Evolutionary conservation across 35 echinoderm and acorn worm species (phyloP).

Genomic region (Acanthaster planci): DNA sequence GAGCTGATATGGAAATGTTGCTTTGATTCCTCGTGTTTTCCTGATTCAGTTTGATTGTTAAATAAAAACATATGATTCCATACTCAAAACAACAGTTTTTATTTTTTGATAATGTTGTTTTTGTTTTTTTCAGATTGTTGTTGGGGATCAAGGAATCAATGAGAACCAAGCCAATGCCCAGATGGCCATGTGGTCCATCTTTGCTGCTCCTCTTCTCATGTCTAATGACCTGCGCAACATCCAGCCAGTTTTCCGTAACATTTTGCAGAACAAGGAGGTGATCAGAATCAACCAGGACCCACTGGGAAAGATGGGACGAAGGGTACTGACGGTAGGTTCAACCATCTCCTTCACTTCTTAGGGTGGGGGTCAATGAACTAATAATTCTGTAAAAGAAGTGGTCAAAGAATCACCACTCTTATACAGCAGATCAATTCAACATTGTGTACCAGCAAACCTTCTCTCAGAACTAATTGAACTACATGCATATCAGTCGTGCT

Average conservation of each 20-base stretch:
- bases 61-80: no score
- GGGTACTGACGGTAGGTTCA: conserved; percentile 50
- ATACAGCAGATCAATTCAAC: no score
- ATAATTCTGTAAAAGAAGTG: not conserved
- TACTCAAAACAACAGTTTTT: no score
- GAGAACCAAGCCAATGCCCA: conserved; percentile 55
- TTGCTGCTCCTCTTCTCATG: conserved; percentile 72
- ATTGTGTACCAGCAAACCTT: no score
- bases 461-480: no score
- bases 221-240: conserved; percentile 66
- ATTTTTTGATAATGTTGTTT: not conserved
- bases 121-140: conserved; percentile 39
- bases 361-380: no score
- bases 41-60: no score
- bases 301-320: conserved; percentile 48
- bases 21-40: no score
- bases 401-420: no score
- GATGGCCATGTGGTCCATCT: conserved; percentile 71
- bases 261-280: conserved; percentile 69
- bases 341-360: no score
- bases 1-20: no score
- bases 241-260: conserved; percentile 39
- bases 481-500: no score
- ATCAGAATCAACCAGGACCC: conserved; percentile 60
- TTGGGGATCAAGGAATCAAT: conserved; percentile 57